Conservation (phyloP, 2,797 vertebrate genomes). For the Xyrichtys novacula region DNA sequence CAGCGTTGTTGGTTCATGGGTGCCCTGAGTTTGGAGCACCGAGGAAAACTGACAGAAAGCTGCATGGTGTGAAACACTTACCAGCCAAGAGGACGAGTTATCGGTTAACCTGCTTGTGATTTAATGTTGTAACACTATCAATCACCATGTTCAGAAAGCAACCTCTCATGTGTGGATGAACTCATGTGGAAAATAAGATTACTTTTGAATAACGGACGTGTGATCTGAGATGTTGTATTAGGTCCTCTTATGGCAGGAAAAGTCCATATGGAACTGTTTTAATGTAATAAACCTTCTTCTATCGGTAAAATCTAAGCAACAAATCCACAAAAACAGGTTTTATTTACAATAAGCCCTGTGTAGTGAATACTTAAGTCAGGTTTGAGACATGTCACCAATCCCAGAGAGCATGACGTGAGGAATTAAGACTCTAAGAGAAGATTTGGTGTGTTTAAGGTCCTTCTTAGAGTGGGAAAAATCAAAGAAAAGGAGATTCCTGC, state of each 20-base stretch:
- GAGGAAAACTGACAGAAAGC: slow-evolving; percentile 21
- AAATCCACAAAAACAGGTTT: not conserved
- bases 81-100: slow-evolving; percentile 50
- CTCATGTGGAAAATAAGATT: slow-evolving; percentile 2
- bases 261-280: not conserved
- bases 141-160: not conserved
- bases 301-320: not conserved
- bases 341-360: not conserved
- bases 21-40: slow-evolving; percentile 5
- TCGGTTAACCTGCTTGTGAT: slow-evolving; percentile 55
- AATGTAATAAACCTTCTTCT: not conserved
- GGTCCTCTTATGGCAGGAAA: not conserved
- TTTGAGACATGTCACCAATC: slow-evolving; percentile 5
- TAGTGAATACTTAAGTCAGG: slow-evolving; percentile 10
- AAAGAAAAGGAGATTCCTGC: slow-evolving; percentile 32
- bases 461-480: slow-evolving; percentile 3
- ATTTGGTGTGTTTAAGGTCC: slow-evolving; percentile 27
- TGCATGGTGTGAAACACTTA: slow-evolving; percentile 31
- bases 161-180: not conserved
- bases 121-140: not conserved
- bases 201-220: not conserved
- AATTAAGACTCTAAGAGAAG: not conserved
- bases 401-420: slow-evolving; percentile 21
- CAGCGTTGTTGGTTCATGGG: slow-evolving; percentile 13
- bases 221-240: not conserved